Evolutionary conservation across 2,888 invertebrate species (phyloP), one percentile per base, ranked within the genome.

Genomic region (Leptopilina myrica): DNA sequence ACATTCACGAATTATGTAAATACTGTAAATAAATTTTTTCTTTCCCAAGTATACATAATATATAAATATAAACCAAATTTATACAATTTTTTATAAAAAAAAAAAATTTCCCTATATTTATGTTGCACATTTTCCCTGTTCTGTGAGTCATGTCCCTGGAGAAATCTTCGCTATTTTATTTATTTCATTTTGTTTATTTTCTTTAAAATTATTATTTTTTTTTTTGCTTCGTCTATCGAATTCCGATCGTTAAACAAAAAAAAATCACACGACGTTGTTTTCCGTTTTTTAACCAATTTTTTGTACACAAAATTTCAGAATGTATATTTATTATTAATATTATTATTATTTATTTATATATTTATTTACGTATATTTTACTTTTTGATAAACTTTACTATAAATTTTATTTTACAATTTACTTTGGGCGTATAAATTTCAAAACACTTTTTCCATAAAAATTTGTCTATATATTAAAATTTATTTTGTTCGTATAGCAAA

Each of bases 1-100:
- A 64, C 49, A 26, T 49, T 69, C 46, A 73, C 53, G 69, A 33
- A 73, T 56, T 62, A 79, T 88, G 88, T 88, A 88, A 84, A 87
- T 88, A 88, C 79, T 88, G 86, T 88, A 88, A 88, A 88, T 88
- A 88, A 88, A 86, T 81, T 66, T 84, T 77, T 81, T 33, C 33
- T 81, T 83, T 84, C 82, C 80, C 84, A 82, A 82, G 80, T 76
- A 53, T 14, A 56, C 43, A 43, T 43, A 43, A 43, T 43, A 43
- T 43, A 43, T 3, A 66, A 46, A 69, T 69, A 12, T 20, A 49
- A 20, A 49, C 49, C 7, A 40, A 77, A 53, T 62, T 59, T 82
- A 33, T 33, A 33, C 33, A 33, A 33, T 33, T 33, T 33, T 33
- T 33, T 33, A 33, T 33, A 33, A 33, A 33, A 33, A 33, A 33